Percentiles rank a stretch among this genome's conserved stretches.
These are phyloP conservation scores for Tubulanus polymorphus DNA, from an alignment of 2,888 invertebrate species.

Conservation along the genomic window DNA sequence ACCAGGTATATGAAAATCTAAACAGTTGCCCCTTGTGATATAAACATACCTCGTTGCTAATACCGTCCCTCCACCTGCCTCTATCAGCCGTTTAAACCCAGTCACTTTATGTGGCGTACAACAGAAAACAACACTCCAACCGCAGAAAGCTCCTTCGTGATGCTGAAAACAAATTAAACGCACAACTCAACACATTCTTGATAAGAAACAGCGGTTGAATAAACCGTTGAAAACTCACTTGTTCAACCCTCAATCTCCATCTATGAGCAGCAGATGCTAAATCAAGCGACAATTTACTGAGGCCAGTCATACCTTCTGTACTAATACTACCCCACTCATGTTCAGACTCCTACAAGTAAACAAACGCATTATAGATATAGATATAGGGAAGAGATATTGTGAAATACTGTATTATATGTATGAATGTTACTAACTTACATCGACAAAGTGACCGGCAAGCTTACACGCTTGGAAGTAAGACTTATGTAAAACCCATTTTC, in stretches of 20 bases:
- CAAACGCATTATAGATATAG: too few relatives aligned
- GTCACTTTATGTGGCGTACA: slow-evolving; percentile 61
- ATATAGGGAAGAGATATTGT: too few relatives aligned
- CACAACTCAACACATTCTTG: not conserved
- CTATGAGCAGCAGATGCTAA: slow-evolving; percentile 49
- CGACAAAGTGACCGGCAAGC: slow-evolving; percentile 61
- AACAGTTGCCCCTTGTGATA: not conserved
- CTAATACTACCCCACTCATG: slow-evolving; percentile 80
- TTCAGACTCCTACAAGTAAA: slow-evolving; percentile 65
- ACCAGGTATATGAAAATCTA: not conserved
- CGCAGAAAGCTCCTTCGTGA: slow-evolving; percentile 42
- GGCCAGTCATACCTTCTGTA: slow-evolving; percentile 43
- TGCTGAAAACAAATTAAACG: not conserved
- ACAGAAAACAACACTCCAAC: slow-evolving; percentile 57
- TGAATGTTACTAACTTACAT: slow-evolving; percentile 56
- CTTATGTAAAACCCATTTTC: slow-evolving; percentile 83
- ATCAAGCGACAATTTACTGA: slow-evolving; percentile 26
- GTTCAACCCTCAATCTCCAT: slow-evolving; percentile 64
- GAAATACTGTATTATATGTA: not conserved
- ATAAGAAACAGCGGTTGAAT: not conserved
- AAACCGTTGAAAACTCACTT: not conserved
- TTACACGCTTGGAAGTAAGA: slow-evolving; percentile 70
- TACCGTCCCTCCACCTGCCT: slow-evolving; percentile 73
- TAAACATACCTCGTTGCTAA: slow-evolving; percentile 60
- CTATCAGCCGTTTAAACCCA: slow-evolving; percentile 68